phyloP scores from a whole-genome alignment of 1,140 invertebrate genomes.

The Penaeus vannamei region DNA sequence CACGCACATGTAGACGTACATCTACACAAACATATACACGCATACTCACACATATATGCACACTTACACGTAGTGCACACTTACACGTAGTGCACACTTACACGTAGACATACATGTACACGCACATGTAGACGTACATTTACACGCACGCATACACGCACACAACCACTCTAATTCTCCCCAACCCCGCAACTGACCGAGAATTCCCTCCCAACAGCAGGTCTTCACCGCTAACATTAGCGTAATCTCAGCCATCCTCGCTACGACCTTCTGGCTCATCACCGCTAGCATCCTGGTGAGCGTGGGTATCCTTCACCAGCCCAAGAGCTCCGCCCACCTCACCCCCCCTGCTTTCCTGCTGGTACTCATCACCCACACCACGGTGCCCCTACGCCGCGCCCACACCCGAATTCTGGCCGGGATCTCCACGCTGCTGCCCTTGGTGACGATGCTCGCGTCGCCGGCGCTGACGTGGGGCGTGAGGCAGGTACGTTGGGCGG shows the following conservation, averaged over 20 bases:
- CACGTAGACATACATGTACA: background rate
- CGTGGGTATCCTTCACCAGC: conserved; percentile 2
- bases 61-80: background rate
- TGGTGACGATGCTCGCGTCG: no score
- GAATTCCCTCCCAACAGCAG: no score
- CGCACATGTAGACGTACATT: background rate
- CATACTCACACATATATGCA: no score
- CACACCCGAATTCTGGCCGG: conserved; percentile 39
- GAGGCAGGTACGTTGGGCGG: no score
- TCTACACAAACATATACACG: background rate
- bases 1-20: no score
- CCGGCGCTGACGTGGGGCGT: no score
- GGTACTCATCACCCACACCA: conserved; percentile 15
- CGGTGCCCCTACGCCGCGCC: background rate
- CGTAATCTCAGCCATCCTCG: background rate
- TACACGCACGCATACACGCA: background rate
- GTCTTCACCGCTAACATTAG: no score
- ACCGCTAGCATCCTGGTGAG: background rate
- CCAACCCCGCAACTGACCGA: no score
- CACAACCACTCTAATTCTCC: background rate
- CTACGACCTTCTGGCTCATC: conserved; percentile 7
- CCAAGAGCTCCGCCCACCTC: background rate
- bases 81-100: background rate
- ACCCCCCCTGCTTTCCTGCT: conserved; percentile 8
- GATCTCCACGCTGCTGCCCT: conserved; percentile 41